Evolutionary conservation across 1,140 invertebrate genomes (phyloP), one percentile per base, ranked within the genome.

Genomic region (Brachionus paranguensis): DNA sequence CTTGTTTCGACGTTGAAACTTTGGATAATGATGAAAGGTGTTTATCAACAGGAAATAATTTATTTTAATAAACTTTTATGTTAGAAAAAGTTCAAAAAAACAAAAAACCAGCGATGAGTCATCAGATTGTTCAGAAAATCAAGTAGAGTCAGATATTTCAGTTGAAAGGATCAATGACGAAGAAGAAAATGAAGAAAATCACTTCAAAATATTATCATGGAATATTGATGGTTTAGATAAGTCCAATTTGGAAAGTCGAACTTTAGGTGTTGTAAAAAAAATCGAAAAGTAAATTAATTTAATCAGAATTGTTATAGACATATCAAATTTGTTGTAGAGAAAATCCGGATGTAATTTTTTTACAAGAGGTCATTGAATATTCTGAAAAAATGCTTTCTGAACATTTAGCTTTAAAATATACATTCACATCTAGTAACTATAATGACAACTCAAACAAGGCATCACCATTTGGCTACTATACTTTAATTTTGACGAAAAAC

Each of bases 171-270:
- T 17, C 3, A 47, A 78, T n/a, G 17, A 70, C 0, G 10, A 70
- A 10, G 7, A 14, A 50, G 55, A 17, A 17, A 50, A 5, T n/a
- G 20, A 60, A 12, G 24, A 47, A 2, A 20, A 24, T 17, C 33
- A 20, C 29, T 72, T 84, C 45, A 84, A 88, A 47, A 12, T 89
- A 1, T 27, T 89, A 47, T 87, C 91, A 4, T 93, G 92, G 92
- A 93, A 93, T 86, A 88, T 93, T 84, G 92, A 93, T 89, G 92
- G 92, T 2, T 86, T 93, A 2, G 91, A 92, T 86, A 87, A 88
- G n/a, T 88, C 89, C n/a, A 91, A 91, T 86, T 72, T 92, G 7
- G 88, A 89, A 50, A 89, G 89, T 33, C 86, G 92, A 83, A 91
- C 91, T 4, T 89, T 90, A 85, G 90, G 89, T 78, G 91, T 92